Evolutionary conservation across 1,140 invertebrate species (phyloP).

Genomic region (Paraescarpia echinospica): DNA sequence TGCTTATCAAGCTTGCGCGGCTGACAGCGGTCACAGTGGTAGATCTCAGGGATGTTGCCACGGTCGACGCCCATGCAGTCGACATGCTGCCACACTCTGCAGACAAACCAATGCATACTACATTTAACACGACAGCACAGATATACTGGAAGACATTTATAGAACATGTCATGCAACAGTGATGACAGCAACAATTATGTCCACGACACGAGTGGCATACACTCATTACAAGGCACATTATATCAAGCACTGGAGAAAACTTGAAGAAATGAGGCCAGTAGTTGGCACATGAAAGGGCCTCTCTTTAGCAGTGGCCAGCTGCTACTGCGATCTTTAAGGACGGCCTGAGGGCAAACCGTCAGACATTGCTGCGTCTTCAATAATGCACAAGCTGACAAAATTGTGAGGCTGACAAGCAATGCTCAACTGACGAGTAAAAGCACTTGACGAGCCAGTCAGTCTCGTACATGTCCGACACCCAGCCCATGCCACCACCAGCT

Average conservation of each 20-base stretch:
- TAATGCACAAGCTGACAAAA: background rate
- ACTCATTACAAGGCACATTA: background rate
- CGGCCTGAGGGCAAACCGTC: background rate
- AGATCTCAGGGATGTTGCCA: constrained; percentile 89
- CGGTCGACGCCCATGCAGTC: constrained; percentile 93
- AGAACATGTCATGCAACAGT: background rate
- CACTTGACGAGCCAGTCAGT: background rate
- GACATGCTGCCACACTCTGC: constrained; percentile 89
- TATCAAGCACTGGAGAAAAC: background rate
- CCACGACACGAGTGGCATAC: background rate
- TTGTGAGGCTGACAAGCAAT: background rate
- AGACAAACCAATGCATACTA: background rate
- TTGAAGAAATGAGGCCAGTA: background rate
- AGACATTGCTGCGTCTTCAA: background rate
- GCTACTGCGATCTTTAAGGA: background rate
- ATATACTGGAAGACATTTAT: background rate
- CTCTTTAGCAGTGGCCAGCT: background rate
- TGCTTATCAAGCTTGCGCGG: constrained; percentile 80
- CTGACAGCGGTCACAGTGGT: constrained; percentile 86
- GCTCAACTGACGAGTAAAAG: background rate
- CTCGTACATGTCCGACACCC: background rate
- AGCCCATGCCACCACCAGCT: background rate
- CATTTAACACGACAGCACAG: background rate
- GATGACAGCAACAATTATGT: background rate
- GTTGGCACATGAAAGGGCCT: background rate